Conservation (phyloP, 2,888 invertebrate species). For the Bursaphelenchus okinawaensis region DNA sequence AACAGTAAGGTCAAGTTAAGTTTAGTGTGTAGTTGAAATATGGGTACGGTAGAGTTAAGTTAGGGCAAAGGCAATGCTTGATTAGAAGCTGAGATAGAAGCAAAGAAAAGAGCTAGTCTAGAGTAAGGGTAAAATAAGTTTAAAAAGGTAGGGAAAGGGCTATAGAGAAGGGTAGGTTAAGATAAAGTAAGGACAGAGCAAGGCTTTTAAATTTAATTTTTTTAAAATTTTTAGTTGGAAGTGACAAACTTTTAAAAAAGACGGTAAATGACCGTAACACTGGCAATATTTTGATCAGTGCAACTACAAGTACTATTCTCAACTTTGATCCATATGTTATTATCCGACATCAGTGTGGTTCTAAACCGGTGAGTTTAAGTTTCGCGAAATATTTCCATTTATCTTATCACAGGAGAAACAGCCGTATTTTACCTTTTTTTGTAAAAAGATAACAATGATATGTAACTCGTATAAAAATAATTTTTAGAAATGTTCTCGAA, state of each 20-base stretch:
- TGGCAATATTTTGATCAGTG: conserved; percentile 1
- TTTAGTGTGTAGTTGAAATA: too few species aligned
- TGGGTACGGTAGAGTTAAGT: too few species aligned
- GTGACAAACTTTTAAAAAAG: neutral
- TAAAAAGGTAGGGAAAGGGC: too few species aligned
- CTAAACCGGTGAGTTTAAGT: conserved; percentile 8
- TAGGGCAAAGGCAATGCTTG: too few species aligned
- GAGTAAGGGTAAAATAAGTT: too few species aligned
- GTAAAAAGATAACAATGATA: neutral
- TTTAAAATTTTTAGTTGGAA: neutral
- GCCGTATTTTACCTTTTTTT: too few species aligned
- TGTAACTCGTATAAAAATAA: neutral
- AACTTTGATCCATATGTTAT: conserved; percentile 1
- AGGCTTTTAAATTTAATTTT: neutral
- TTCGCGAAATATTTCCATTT: neutral
- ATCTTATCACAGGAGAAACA: too few species aligned
- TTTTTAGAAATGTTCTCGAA: conserved; percentile 1
- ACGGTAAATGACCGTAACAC: neutral
- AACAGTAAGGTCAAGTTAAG: too few species aligned
- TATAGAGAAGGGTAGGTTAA: too few species aligned
- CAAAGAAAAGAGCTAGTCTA: too few species aligned
- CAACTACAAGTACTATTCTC: neutral
- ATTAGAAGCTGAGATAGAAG: too few species aligned
- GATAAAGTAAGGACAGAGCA: too few species aligned
- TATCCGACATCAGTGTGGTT: neutral